phyloP scores from a whole-genome alignment of 1,140 invertebrate genomes.

The Hycleus phaleratus region DNA sequence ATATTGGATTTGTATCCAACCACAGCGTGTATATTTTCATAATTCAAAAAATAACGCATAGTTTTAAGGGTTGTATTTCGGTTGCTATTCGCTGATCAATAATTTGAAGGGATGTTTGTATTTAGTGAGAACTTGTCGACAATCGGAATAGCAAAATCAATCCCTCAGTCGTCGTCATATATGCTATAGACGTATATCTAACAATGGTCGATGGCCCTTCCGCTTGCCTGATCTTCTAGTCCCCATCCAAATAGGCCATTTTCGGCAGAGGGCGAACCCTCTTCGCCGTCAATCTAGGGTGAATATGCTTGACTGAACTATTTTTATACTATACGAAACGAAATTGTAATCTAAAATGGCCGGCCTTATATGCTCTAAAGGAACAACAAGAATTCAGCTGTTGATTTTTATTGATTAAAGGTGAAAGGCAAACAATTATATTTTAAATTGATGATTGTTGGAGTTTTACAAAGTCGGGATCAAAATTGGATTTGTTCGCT shows the following conservation, averaged over 20 bases:
- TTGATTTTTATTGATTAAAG: too few relatives aligned
- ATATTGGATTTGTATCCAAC: too few relatives aligned
- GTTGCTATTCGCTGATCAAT: too few relatives aligned
- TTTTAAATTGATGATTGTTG: too few relatives aligned
- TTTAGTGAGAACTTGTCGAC: constrained; percentile 7
- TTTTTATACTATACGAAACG: constrained; percentile 29
- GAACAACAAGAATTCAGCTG: too few relatives aligned
- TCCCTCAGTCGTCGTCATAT: not conserved
- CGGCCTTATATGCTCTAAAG: not conserved
- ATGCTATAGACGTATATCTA: not conserved
- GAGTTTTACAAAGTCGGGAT: too few relatives aligned
- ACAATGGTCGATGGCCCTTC: constrained; percentile 27
- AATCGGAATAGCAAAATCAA: constrained; percentile 24
- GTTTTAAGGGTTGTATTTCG: too few relatives aligned
- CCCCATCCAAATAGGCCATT: constrained; percentile 22
- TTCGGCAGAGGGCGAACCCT: constrained; percentile 21
- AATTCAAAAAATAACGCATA: too few relatives aligned
- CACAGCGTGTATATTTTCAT: too few relatives aligned
- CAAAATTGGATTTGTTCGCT: too few relatives aligned
- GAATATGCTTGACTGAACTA: constrained; percentile 35
- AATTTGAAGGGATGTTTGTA: constrained; percentile 11
- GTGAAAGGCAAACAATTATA: too few relatives aligned
- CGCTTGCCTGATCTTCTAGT: constrained; percentile 23
- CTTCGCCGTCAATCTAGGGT: constrained; percentile 33
- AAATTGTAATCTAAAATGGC: constrained; percentile 33